phyloP scores from a whole-genome alignment of 2,797 vertebrate species.

The Macropus fuliginosus region DNA sequence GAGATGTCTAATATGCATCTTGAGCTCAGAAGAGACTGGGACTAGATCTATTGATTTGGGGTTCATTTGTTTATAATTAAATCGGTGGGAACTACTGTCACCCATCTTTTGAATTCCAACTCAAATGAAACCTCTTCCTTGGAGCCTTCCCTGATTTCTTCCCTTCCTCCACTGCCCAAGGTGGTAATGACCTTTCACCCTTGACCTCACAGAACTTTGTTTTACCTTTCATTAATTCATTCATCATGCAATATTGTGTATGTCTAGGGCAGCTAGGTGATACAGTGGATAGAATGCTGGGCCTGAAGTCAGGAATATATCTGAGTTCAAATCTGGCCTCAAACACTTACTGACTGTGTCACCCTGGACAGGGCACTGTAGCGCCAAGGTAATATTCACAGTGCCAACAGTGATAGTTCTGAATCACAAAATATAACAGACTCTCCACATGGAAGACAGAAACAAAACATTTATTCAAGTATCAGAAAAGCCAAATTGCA shows the following conservation, averaged over 20 bases:
- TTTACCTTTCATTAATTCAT: neutral
- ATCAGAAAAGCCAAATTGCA: no score
- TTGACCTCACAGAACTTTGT: neutral
- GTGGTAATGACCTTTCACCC: neutral
- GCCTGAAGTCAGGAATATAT: neutral
- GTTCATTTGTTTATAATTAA: neutral
- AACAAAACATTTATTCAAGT: no score
- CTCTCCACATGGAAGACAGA: no score
- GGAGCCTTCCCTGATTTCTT: neutral
- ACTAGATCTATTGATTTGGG: neutral
- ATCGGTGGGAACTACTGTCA: neutral
- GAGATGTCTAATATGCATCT: neutral
- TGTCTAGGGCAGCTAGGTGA: neutral
- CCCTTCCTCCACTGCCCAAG: neutral
- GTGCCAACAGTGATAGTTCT: no score
- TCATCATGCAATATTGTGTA: neutral
- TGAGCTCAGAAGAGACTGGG: neutral
- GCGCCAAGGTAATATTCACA: no score
- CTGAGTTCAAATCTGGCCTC: neutral
- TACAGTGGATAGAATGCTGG: neutral
- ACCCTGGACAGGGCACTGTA: neutral
- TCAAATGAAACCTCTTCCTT: neutral
- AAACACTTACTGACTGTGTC: neutral
- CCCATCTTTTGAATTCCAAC: neutral
- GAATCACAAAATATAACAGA: no score